Evolutionary conservation across 1,140 invertebrate species (phyloP), one percentile per base, ranked within the genome.

Genomic region (Ridgeia piscesae): DNA sequence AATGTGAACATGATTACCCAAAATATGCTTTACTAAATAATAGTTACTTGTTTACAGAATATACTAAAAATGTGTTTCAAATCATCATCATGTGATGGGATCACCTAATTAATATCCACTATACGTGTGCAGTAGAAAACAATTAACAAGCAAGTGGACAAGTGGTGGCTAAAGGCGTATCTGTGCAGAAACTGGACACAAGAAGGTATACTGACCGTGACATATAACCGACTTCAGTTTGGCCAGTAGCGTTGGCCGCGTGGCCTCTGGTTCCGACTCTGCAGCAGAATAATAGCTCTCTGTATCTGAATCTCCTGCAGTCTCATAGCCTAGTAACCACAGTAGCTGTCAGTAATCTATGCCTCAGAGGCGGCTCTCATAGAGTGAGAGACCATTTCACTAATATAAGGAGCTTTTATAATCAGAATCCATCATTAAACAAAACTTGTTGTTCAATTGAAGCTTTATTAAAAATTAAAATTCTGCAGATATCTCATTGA

Each of bases 211-310:
- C 58, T 77, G 58, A 77, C 58, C 58, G 58, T 77, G 11, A 77
- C 58, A 77, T 21, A 21, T 77, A 21, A 77, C 8, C 58, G 58
- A 31, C 58, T 77, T 9, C 58, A 77, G 58, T 21, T 77, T 77
- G 17, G 27, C 58, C 58, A 77, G 58, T 31, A 77, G 94, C 88
- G 94, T 92, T 9, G 94, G 95, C 89, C 94, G 92, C 9, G 94
- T 93, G 50, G 94, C 93, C 89, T 94, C 94, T 94, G 95, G 94
- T 91, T 95, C 94, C 92, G 94, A 94, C 91, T 95, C 95, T 33
- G 93, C 92, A n/a, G 94, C 93, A 31, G 93, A 92, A 88, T 92
- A 77, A 42, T 93, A 93, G 35, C 88, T 89, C 33, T 35, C 42
- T 9, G 93, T 89, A 91, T 93, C 92, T 88, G 91, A 90, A 89